A percentile compares a stretch with the other conserved stretches of the same genome.
Evolutionary conservation across 2,888 invertebrate genomes (phyloP).

Genomic region (Pedicia rivosa): DNA sequence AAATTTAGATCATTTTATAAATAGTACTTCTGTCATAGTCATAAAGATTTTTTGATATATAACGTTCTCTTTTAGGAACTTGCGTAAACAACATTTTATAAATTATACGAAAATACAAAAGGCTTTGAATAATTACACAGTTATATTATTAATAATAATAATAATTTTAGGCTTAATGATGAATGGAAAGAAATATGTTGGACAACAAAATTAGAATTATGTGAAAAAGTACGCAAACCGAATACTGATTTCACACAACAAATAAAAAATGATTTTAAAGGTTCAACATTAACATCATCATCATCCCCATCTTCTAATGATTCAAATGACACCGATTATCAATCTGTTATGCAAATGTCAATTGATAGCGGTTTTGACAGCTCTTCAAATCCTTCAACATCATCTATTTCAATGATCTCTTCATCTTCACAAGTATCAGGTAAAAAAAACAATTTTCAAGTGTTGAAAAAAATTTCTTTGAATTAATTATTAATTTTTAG

Average conservation of each 20-base stretch:
- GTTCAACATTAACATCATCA: conserved; percentile 12
- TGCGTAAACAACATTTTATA: too few relatives aligned
- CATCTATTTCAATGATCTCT: neutral
- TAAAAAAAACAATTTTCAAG: too few relatives aligned
- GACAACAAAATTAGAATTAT: conserved; percentile 5
- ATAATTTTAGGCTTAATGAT: conserved; percentile 15
- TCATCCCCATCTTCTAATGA: conserved; percentile 12
- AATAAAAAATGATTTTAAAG: neutral
- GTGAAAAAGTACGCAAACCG: conserved; percentile 11
- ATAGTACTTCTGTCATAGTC: too few relatives aligned
- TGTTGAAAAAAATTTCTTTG: too few relatives aligned
- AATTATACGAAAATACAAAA: too few relatives aligned
- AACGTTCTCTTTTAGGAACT: too few relatives aligned
- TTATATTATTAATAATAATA: too few relatives aligned
- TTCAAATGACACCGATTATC: conserved; percentile 5
- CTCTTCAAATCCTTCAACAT: conserved; percentile 14
- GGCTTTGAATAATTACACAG: neutral
- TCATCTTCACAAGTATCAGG: neutral
- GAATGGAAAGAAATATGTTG: conserved; percentile 23
- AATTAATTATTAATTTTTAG: neutral
- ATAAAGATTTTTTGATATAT: too few relatives aligned
- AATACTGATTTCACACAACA: neutral
- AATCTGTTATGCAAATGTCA: conserved; percentile 4
- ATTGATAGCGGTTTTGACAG: conserved; percentile 26
- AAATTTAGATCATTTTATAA: too few relatives aligned